Conservation (phyloP, 2,888 invertebrate species). For the Mesodorylaimus sp. region DNA sequence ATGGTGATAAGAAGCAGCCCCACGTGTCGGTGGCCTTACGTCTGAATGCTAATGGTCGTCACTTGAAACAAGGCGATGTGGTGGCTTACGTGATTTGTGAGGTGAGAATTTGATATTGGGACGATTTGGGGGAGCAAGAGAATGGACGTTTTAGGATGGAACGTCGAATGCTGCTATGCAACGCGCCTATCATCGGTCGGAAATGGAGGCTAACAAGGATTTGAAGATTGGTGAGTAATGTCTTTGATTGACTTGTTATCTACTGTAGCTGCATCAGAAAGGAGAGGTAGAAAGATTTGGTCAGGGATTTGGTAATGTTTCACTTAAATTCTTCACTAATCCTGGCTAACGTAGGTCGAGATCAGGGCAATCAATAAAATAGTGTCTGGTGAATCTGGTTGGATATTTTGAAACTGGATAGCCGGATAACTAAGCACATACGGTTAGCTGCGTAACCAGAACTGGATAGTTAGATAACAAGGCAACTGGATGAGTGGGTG, state of each 20-base stretch:
- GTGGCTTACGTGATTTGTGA: slow-evolving; percentile 86
- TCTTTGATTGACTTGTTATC: neutral
- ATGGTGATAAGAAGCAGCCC: slow-evolving; percentile 59
- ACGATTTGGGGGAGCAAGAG: too few species aligned
- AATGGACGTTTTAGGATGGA: slow-evolving; percentile 54
- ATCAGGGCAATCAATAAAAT: too few species aligned
- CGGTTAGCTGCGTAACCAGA: too few species aligned
- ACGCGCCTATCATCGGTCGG: slow-evolving; percentile 80
- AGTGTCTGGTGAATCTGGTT: too few species aligned
- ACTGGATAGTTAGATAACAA: too few species aligned
- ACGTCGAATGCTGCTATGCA: slow-evolving; percentile 56
- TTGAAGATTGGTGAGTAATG: slow-evolving; percentile 33
- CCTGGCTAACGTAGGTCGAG: too few species aligned
- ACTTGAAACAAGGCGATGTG: slow-evolving; percentile 78
- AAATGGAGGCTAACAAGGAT: slow-evolving; percentile 46
- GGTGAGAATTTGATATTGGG: slow-evolving; percentile 28
- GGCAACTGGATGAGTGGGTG: too few species aligned
- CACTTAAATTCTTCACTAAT: too few species aligned
- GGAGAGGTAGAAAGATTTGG: too few species aligned
- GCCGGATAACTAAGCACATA: too few species aligned
- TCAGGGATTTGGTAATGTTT: too few species aligned
- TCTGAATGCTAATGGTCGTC: slow-evolving; percentile 44
- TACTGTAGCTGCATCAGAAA: neutral
- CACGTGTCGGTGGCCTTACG: slow-evolving; percentile 82
- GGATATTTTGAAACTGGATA: too few species aligned